Percentiles rank a stretch among this genome's conserved stretches.
Evolutionary conservation across 92 coral and sea anemone genomes (phyloP).

Genomic region (Epizoanthus illoricatus): DNA sequence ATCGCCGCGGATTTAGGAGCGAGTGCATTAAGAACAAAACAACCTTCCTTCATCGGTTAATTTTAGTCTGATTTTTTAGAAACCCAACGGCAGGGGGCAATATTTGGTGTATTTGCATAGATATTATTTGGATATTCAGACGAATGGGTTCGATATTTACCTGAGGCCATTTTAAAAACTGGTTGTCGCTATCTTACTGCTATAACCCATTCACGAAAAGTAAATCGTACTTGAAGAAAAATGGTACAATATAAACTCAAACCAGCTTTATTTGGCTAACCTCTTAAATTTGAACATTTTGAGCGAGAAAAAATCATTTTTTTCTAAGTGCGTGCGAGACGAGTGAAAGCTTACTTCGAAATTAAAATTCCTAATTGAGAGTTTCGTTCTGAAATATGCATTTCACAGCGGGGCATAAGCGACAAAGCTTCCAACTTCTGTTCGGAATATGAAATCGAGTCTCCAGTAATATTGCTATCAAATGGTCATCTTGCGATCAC

Average conservation of each 20-base stretch:
- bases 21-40: slow-evolving; percentile 4
- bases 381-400: slow-evolving; percentile 41
- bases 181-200: neutral
- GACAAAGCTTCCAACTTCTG: slow-evolving; percentile 34
- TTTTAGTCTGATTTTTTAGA: slow-evolving; percentile 27
- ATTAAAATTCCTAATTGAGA: slow-evolving; percentile 41
- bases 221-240: slow-evolving; percentile 4
- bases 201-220: slow-evolving; percentile 14
- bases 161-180: slow-evolving; percentile 20
- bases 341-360: slow-evolving; percentile 27
- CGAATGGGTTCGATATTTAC: slow-evolving; percentile 29
- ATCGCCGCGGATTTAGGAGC: too few species aligned
- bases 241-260: neutral
- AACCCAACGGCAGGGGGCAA: slow-evolving; percentile 46
- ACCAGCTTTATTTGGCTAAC: slow-evolving; percentile 7
- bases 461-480: slow-evolving; percentile 22
- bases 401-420: slow-evolving; percentile 44
- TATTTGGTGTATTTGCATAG: slow-evolving; percentile 42
- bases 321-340: slow-evolving; percentile 38
- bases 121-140: slow-evolving; percentile 34
- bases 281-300: neutral
- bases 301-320: slow-evolving; percentile 2
- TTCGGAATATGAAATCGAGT: slow-evolving; percentile 9
- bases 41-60: neutral
- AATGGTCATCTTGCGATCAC: slow-evolving; percentile 26